Evolutionary conservation across 2,888 invertebrate genomes (phyloP).

Genomic region (Eurytoma californica): DNA sequence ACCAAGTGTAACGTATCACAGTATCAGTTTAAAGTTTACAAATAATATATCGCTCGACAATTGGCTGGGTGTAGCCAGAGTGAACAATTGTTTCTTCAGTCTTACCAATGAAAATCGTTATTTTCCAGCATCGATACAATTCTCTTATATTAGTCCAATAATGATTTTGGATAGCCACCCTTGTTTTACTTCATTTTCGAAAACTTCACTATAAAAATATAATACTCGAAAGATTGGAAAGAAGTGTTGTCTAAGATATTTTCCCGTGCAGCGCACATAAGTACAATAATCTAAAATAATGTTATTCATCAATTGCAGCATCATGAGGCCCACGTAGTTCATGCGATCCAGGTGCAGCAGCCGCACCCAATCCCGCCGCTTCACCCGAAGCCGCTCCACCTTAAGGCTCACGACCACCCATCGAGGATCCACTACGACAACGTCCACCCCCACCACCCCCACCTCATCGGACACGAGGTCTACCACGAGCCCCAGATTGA

Average conservation of each 20-base stretch:
- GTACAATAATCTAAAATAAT: too few relatives aligned
- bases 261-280: too few relatives aligned
- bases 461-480: slow-evolving; percentile 78
- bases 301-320: slow-evolving; percentile 30
- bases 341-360: slow-evolving; percentile 68
- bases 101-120: too few relatives aligned
- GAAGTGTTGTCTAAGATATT: too few relatives aligned
- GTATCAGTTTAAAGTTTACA: slow-evolving; percentile 26
- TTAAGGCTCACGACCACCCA: slow-evolving; percentile 66
- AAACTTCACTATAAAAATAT: too few relatives aligned
- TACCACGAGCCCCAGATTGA: slow-evolving; percentile 76
- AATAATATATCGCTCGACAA: slow-evolving; percentile 26
- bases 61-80: slow-evolving; percentile 47
- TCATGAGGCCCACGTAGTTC: slow-evolving; percentile 56
- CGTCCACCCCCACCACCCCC: slow-evolving; percentile 75
- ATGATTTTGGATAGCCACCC: too few relatives aligned
- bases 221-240: too few relatives aligned
- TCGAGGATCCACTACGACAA: slow-evolving; percentile 66
- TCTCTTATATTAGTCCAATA: too few relatives aligned
- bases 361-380: slow-evolving; percentile 68
- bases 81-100: slow-evolving; percentile 2
- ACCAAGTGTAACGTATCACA: slow-evolving; percentile 48
- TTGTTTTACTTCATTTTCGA: too few relatives aligned
- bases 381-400: slow-evolving; percentile 70
- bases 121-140: too few relatives aligned